A percentile compares a stretch with the other conserved stretches of the same genome.
phyloP scores from a whole-genome alignment of 2,888 invertebrate genomes.

The Ormyrus labotus region DNA sequence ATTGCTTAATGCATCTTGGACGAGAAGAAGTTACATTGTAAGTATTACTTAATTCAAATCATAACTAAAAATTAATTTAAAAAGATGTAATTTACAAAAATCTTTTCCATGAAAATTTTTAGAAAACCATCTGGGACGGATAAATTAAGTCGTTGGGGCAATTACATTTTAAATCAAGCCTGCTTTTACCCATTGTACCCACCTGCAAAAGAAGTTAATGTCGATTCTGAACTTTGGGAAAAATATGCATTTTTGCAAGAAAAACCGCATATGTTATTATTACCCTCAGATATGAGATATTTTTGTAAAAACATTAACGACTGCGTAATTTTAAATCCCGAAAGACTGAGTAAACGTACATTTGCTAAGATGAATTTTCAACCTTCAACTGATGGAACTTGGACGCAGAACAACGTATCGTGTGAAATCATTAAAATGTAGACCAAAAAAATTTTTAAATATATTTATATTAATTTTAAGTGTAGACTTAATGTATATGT shows the following conservation, averaged over 20 bases:
- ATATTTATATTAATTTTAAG: constrained; percentile 24
- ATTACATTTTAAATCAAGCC: constrained; percentile 86
- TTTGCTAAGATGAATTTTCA: constrained; percentile 83
- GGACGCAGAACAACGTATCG: constrained; percentile 65
- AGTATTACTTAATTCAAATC: constrained; percentile 66
- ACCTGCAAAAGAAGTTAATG: constrained; percentile 80
- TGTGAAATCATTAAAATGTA: constrained; percentile 70
- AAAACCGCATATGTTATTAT: constrained; percentile 88
- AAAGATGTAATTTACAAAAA: background rate
- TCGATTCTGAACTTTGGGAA: constrained; percentile 85
- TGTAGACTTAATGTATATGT: constrained; percentile 11
- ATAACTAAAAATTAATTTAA: constrained; percentile 4
- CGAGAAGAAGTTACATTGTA: constrained; percentile 87
- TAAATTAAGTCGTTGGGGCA: constrained; percentile 85
- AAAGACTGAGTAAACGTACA: constrained; percentile 86
- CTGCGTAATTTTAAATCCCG: constrained; percentile 91
- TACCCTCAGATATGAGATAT: constrained; percentile 90
- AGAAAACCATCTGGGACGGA: constrained; percentile 78
- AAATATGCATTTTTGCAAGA: constrained; percentile 83
- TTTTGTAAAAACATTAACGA: constrained; percentile 88
- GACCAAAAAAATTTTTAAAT: constrained; percentile 16
- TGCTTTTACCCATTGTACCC: constrained; percentile 91
- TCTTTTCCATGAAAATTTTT: constrained; percentile 50
- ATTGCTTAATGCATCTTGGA: constrained; percentile 88
- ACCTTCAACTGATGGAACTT: constrained; percentile 55